A percentile compares a stretch with the other conserved stretches of the same genome.
phyloP scores from a whole-genome alignment of 2,888 invertebrate genomes.

The Choristoneura rosaceana region DNA sequence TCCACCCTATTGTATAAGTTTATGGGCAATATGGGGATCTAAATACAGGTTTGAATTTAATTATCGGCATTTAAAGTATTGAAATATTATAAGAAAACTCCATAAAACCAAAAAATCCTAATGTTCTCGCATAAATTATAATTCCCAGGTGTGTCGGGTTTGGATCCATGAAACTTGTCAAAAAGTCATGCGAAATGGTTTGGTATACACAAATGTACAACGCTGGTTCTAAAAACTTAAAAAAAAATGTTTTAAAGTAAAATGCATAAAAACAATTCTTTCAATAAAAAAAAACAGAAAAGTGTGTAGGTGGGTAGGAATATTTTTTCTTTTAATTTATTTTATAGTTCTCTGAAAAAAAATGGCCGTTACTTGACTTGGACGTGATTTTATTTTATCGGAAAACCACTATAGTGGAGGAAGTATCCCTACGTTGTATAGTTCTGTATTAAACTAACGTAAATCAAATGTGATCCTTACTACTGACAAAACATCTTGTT shows the following conservation, averaged over 20 bases:
- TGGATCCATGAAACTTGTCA: conserved; percentile 14
- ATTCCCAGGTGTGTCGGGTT: conserved; percentile 10
- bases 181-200: conserved; percentile 4
- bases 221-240: not conserved
- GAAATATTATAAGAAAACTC: not conserved
- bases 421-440: too few relatives aligned
- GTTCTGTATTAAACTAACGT: too few relatives aligned
- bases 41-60: not conserved
- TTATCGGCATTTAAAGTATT: not conserved
- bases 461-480: not conserved
- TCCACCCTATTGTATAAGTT: too few relatives aligned
- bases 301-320: too few relatives aligned
- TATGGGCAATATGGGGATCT: too few relatives aligned
- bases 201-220: not conserved
- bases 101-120: not conserved
- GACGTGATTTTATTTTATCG: too few relatives aligned
- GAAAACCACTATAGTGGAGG: too few relatives aligned
- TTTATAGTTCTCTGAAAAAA: too few relatives aligned
- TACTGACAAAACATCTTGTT: not conserved
- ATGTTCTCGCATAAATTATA: conserved; percentile 11
- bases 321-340: too few relatives aligned
- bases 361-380: too few relatives aligned
- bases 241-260: not conserved
- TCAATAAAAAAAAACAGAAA: too few relatives aligned
- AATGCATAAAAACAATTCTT: too few relatives aligned